phyloP scores from a whole-genome alignment of 2,113 vertebrate species.

The Mola mola region DNA sequence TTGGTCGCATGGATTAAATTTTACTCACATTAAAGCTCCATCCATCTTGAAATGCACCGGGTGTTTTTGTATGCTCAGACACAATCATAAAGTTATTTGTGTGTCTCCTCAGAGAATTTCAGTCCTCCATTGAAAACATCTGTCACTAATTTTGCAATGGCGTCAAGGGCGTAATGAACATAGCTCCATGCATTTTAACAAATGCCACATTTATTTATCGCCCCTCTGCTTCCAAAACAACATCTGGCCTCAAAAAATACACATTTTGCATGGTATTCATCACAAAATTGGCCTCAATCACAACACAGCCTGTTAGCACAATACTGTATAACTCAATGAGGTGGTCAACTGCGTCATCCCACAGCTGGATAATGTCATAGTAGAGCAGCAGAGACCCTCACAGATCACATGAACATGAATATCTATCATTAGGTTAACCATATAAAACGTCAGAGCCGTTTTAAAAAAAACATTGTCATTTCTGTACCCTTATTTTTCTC shows the following conservation, averaged over 20 bases:
- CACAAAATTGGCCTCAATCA: conserved; percentile 41
- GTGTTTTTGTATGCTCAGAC: conserved; percentile 41
- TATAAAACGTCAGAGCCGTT: conserved; percentile 12
- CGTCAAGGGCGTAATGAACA: conserved; percentile 80
- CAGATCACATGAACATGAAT: background rate
- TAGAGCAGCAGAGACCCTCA: conserved; percentile 20
- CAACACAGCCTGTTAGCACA: conserved; percentile 33
- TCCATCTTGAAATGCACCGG: conserved; percentile 26
- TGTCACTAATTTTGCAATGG: conserved; percentile 79
- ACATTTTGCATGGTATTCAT: conserved; percentile 43
- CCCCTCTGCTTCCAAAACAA: conserved; percentile 58
- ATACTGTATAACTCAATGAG: conserved; percentile 2
- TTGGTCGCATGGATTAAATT: conserved; percentile 8
- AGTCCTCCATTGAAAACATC: conserved; percentile 76
- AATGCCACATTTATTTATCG: conserved; percentile 74
- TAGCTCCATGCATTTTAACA: conserved; percentile 70
- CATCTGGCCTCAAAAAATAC: conserved; percentile 55
- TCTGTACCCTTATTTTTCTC: background rate
- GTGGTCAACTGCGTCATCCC: conserved; percentile 49
- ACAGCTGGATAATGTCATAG: conserved; percentile 63
- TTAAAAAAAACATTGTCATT: background rate
- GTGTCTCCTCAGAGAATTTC: conserved; percentile 53
- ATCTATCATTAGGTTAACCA: conserved; percentile 27
- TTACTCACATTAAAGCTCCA: conserved; percentile 11
- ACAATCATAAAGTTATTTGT: conserved; percentile 61